These are phyloP conservation scores for Calameuta filiformis DNA, from an alignment of 2,888 invertebrate genomes.

Conservation along the genomic window DNA sequence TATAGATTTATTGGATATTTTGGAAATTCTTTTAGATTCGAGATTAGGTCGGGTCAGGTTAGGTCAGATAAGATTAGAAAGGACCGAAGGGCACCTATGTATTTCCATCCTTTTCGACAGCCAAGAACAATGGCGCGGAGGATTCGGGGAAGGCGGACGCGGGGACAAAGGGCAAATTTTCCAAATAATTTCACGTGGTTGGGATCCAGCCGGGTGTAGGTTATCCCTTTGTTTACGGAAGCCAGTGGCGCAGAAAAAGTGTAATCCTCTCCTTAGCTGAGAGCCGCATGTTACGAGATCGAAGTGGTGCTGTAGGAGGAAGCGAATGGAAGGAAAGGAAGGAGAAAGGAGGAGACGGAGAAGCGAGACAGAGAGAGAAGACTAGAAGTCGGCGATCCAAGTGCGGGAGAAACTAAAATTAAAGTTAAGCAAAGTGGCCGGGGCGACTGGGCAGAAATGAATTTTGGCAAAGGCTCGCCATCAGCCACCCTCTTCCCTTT, in stretches of 20 bases:
- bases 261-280: slow-evolving; percentile 23
- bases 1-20: neutral
- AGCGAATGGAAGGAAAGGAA: slow-evolving; percentile 31
- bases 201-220: neutral
- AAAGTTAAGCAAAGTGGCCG: slow-evolving; percentile 19
- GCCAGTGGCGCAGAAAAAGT: slow-evolving; percentile 40
- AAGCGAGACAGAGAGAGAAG: slow-evolving; percentile 6
- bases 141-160: slow-evolving; percentile 7
- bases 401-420: slow-evolving; percentile 4
- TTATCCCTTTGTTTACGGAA: slow-evolving; percentile 45
- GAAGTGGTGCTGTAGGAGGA: neutral
- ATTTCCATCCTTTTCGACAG: neutral
- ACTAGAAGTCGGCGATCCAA: slow-evolving; percentile 3
- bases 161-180: slow-evolving; percentile 47
- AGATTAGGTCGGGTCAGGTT: neutral
- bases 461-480: slow-evolving; percentile 18
- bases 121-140: slow-evolving; percentile 41
- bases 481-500: slow-evolving; percentile 25
- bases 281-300: neutral
- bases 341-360: slow-evolving; percentile 5
- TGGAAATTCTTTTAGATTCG: neutral
- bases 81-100: neutral
- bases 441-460: slow-evolving; percentile 12
- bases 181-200: slow-evolving; percentile 55
- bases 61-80: neutral